phyloP scores from a whole-genome alignment of 2,888 invertebrate genomes.

The Mechanitis mazaeus region DNA sequence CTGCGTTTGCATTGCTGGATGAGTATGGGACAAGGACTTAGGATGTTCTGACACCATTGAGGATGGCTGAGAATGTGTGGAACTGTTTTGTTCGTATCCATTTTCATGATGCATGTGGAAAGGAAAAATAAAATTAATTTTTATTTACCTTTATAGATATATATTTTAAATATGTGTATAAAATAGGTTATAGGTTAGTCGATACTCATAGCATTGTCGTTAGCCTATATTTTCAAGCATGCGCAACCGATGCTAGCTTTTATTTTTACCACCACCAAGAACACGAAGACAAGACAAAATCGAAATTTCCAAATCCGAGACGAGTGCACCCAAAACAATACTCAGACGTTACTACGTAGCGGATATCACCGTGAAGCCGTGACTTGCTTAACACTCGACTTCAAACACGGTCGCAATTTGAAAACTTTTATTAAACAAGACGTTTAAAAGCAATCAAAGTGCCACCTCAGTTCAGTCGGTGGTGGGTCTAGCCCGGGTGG shows the following conservation, averaged over 20 bases:
- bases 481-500: conserved; percentile 39
- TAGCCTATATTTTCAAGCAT: conserved; percentile 11
- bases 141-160: conserved; percentile 25
- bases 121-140: conserved; percentile 48
- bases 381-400: conserved; percentile 41
- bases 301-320: conserved; percentile 15
- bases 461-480: conserved; percentile 42
- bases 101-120: conserved; percentile 67
- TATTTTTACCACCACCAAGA: conserved; percentile 26
- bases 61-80: conserved; percentile 75
- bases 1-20: conserved; percentile 76
- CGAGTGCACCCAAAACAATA: conserved; percentile 23
- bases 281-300: conserved; percentile 15
- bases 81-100: conserved; percentile 58
- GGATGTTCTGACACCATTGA: conserved; percentile 70
- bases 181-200: conserved; percentile 37
- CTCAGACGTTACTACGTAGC: conserved; percentile 46
- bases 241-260: conserved; percentile 18
- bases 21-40: conserved; percentile 70
- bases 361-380: conserved; percentile 42
- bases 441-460: conserved; percentile 34
- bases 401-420: conserved; percentile 45
- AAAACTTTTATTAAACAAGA: too few species aligned
- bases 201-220: conserved; percentile 20
- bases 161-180: conserved; percentile 25